A percentile compares a stretch with the other conserved stretches of the same genome.
Conservation (phyloP, 2,888 invertebrate genomes). For the Chrysomela aeneicollis region DNA sequence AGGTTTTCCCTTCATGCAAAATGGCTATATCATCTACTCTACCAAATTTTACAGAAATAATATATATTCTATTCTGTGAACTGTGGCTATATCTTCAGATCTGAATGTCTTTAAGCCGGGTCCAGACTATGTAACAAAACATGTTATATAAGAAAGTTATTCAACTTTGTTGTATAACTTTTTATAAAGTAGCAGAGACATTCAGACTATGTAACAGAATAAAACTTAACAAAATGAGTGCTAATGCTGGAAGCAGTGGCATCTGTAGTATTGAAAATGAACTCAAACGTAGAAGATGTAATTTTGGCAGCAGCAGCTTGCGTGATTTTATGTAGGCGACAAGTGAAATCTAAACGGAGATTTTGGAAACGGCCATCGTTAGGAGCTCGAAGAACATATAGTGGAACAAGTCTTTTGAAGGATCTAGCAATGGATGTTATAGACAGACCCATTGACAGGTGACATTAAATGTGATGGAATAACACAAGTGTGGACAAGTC, state of each 20-base stretch:
- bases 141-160: slow-evolving; percentile 16
- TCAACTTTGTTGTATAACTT: slow-evolving; percentile 11
- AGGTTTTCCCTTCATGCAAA: too few species aligned
- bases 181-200: slow-evolving; percentile 2
- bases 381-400: slow-evolving; percentile 27
- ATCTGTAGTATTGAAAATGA: slow-evolving; percentile 12
- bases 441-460: slow-evolving; percentile 29
- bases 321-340: too few species aligned
- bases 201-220: slow-evolving; percentile 5
- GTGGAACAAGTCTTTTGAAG: slow-evolving; percentile 28
- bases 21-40: too few species aligned
- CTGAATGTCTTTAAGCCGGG: slow-evolving; percentile 9
- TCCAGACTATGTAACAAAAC: slow-evolving; percentile 20
- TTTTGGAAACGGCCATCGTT: slow-evolving; percentile 31
- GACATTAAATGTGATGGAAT: slow-evolving; percentile 29
- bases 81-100: too few species aligned
- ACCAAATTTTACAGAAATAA: too few species aligned
- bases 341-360: slow-evolving; percentile 20
- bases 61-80: too few species aligned
- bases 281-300: slow-evolving; percentile 10
- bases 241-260: slow-evolving; percentile 2
- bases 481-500: too few species aligned
- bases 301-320: slow-evolving; percentile 18
- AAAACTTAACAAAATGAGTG: neutral
- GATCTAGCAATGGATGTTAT: slow-evolving; percentile 29